Evolutionary conservation across 92 coral and sea anemone genomes (phyloP), one percentile per base, ranked within the genome.

Genomic region (Plumapathes pennacea): DNA sequence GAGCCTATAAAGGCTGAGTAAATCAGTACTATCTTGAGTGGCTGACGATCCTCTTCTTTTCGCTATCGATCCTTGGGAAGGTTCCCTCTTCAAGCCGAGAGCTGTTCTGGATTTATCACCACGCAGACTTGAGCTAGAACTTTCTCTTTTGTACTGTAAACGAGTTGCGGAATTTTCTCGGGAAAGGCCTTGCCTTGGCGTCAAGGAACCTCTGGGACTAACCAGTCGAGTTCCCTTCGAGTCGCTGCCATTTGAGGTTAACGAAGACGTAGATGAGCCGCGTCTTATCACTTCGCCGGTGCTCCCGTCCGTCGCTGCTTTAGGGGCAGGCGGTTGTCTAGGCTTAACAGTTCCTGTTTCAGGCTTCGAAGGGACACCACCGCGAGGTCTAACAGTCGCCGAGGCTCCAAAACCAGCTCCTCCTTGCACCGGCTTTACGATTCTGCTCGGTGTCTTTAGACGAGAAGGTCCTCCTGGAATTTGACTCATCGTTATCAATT

Each of bases 371-470:
- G 75, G 42, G 50, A 57, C 38, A 36, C 53, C 41, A 45, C 90
- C 95, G 47, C 95, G 80, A 15, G 90, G 96, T 83, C 55, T 83
- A 15, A 68, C 96, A 15, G 60, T 32, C 43, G 83, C 38, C 60
- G 54, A 50, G 12, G 74, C 40, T 36, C 86, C 46, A 24, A 71
- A 69, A 55, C 62, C 60, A 23, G 73, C 54, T 17, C 49, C 69
- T 40, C 90, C 90, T 77, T 83, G 96, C 12, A 88, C 37, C 38
- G 96, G 96, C 70, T 83, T 88, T 33, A 68, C 79, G 49, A 88
- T 52, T 66, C 74, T 88, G 46, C 60, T 83, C 29, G 90, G 83
- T 65, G 90, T 74, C 43, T 86, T 86, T 5, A 86, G 72, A 31
- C 89, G 84, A 36, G 90, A 54, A 50, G 51, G 60, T 22, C 82